A percentile compares a stretch with the other conserved stretches of the same genome.
phyloP scores from a whole-genome alignment of 2,113 vertebrate genomes.

The Erythrolamprus reginae region DNA sequence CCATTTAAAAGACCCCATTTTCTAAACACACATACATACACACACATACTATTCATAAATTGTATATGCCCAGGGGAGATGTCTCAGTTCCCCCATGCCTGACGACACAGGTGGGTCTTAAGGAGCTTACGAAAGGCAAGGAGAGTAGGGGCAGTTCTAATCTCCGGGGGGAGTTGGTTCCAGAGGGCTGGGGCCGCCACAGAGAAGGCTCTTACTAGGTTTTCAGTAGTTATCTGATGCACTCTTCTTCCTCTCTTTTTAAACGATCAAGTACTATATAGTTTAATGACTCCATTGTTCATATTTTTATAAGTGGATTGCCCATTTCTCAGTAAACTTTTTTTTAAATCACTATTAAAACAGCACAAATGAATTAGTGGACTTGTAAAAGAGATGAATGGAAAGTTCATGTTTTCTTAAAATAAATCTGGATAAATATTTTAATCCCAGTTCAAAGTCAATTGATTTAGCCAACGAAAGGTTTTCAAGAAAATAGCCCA shows the following conservation, averaged over 20 bases:
- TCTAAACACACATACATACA: too few relatives aligned
- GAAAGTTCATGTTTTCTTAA: slow-evolving; percentile 21
- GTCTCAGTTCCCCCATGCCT: too few relatives aligned
- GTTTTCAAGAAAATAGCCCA: not conserved
- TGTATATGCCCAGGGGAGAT: too few relatives aligned
- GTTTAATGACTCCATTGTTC: not conserved
- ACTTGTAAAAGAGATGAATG: not conserved
- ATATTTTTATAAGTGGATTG: too few relatives aligned
- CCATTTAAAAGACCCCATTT: too few relatives aligned
- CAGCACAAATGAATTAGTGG: not conserved
- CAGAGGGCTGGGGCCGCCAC: too few relatives aligned
- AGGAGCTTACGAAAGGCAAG: too few relatives aligned
- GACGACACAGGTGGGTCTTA: too few relatives aligned
- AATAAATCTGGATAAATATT: not conserved
- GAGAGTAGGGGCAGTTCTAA: too few relatives aligned
- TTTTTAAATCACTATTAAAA: not conserved
- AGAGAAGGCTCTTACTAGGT: too few relatives aligned
- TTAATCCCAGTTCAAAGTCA: not conserved
- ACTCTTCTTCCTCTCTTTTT: slow-evolving; percentile 31
- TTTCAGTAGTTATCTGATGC: slow-evolving; percentile 34
- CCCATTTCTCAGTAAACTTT: not conserved
- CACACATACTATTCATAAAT: too few relatives aligned
- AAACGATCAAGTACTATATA: not conserved
- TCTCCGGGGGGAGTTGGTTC: too few relatives aligned
- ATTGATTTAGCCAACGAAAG: not conserved